These are phyloP conservation scores for Gopherus flavomarginatus DNA, from an alignment of 2,113 vertebrate species.

Conservation along the genomic window DNA sequence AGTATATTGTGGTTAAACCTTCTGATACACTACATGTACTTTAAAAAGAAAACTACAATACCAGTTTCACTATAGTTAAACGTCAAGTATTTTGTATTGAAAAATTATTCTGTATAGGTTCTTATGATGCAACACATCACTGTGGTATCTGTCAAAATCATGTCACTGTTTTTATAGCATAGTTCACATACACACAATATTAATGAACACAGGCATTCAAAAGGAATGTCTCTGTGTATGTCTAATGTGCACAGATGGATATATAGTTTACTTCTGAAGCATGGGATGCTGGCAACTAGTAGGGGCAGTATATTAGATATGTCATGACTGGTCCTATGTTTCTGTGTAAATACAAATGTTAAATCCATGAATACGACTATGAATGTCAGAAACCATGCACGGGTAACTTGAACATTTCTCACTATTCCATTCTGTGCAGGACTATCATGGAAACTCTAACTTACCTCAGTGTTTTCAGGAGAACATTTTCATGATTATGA, in stretches of 20 bases:
- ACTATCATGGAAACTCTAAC: background rate
- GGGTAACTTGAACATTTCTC: background rate
- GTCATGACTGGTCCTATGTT: background rate
- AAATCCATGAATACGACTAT: background rate
- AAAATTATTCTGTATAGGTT: background rate
- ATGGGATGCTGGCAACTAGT: background rate
- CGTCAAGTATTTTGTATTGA: background rate
- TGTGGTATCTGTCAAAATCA: background rate
- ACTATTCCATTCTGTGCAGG: background rate
- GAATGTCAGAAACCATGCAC: background rate
- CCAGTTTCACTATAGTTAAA: background rate
- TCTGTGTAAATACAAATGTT: background rate
- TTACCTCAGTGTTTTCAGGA: background rate
- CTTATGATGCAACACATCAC: background rate
- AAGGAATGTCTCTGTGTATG: background rate
- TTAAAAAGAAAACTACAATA: background rate
- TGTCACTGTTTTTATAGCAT: background rate
- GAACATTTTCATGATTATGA: background rate
- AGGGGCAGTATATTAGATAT: fast-evolving
- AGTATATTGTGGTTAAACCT: background rate
- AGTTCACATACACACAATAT: background rate
- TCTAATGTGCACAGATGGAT: background rate
- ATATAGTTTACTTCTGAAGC: background rate
- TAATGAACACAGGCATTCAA: background rate
- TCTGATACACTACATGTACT: background rate